phyloP scores from a whole-genome alignment of 1,140 invertebrate genomes.

The Diprion similis region DNA sequence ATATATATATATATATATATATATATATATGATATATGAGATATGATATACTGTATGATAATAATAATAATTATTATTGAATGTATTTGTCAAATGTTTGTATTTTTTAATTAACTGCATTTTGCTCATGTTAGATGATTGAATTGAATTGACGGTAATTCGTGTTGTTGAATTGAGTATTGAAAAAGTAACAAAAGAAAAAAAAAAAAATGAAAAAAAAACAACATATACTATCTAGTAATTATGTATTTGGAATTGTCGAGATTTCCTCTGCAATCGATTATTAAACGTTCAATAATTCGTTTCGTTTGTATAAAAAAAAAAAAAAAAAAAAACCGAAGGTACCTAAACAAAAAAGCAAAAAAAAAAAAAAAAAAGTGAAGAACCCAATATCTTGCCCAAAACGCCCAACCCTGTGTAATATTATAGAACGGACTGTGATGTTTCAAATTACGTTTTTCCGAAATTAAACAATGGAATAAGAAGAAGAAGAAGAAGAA shows the following conservation, averaged over 20 bases:
- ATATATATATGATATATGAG: conserved; percentile 6
- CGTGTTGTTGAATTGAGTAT: conserved; percentile 34
- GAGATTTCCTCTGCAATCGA: not conserved
- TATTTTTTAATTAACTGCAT: conserved; percentile 47
- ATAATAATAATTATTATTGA: conserved; percentile 23
- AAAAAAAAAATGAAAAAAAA: not conserved
- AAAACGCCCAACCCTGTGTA: conserved; percentile 29
- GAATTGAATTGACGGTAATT: conserved; percentile 27
- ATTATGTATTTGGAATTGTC: conserved; percentile 7
- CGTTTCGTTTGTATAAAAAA: conserved; percentile 8
- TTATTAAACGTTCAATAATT: not conserved
- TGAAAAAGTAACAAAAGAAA: not conserved
- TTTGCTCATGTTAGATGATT: conserved; percentile 41
- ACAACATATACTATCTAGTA: not conserved
- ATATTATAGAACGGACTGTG: conserved; percentile 50
- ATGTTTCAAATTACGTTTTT: conserved; percentile 50
- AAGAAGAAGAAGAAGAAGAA: conserved; percentile 14
- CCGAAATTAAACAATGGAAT: conserved; percentile 23
- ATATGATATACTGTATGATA: conserved; percentile 13
- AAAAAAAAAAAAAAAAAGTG: conserved; percentile 10
- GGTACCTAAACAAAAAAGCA: conserved; percentile 12
- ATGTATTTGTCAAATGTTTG: conserved; percentile 43
- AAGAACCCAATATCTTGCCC: conserved; percentile 17
- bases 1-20: conserved; percentile 17
- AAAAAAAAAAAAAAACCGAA: not conserved